A percentile compares a stretch with the other conserved stretches of the same genome.
phyloP scores from a whole-genome alignment of 2,888 invertebrate species.

The Limnephilus auricula region DNA sequence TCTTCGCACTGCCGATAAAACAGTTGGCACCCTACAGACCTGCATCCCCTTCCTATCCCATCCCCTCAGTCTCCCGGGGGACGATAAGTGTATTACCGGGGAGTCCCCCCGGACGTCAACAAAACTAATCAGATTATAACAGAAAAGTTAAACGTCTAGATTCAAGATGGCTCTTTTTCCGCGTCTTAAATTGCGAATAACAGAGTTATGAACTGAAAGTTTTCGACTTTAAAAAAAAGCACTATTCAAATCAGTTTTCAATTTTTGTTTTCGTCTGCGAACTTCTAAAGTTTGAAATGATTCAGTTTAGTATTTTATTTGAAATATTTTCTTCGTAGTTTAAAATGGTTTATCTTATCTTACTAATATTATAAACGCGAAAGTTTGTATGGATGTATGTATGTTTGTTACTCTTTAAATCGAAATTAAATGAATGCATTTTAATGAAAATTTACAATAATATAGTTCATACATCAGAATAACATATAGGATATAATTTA shows the following conservation, averaged over 20 bases:
- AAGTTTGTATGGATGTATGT: too few species aligned
- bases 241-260: background rate
- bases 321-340: background rate
- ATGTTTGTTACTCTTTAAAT: too few species aligned
- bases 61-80: slow-evolving; percentile 36
- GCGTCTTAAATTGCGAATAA: background rate
- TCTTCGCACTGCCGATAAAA: slow-evolving; percentile 50
- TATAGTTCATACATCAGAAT: too few species aligned
- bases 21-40: slow-evolving; percentile 39
- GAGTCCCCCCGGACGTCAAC: slow-evolving; percentile 56
- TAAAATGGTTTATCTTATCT: background rate
- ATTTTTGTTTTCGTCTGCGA: background rate
- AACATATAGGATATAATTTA: too few species aligned
- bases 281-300: background rate
- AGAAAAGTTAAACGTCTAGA: slow-evolving; percentile 44
- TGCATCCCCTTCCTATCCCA: background rate
- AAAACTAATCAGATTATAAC: slow-evolving; percentile 62
- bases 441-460: too few species aligned
- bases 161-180: slow-evolving; percentile 7
- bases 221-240: background rate
- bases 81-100: slow-evolving; percentile 59
- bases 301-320: background rate
- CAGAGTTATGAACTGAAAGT: background rate
- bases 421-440: too few species aligned
- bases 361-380: background rate